These are phyloP conservation scores for Geotria australis DNA, from an alignment of 2,797 vertebrate species.

Conservation along the genomic window DNA sequence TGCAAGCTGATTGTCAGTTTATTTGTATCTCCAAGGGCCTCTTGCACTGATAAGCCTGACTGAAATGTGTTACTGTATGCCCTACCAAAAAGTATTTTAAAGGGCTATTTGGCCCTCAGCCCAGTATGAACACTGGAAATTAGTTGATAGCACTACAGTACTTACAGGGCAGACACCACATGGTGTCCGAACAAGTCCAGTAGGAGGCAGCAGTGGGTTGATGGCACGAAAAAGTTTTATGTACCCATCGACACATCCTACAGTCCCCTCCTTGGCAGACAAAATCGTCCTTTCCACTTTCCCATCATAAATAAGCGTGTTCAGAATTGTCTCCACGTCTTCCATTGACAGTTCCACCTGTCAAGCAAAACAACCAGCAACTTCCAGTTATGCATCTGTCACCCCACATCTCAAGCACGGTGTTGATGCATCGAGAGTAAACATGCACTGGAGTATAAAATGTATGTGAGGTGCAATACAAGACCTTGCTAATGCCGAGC, in stretches of 20 bases:
- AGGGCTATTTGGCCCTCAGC: too few relatives aligned
- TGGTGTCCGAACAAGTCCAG: conserved; percentile 53
- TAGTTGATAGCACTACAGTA: background rate
- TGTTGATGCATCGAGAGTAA: background rate
- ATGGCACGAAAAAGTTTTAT: conserved; percentile 71
- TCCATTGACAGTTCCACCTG: conserved; percentile 96
- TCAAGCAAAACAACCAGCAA: background rate
- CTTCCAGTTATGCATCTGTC: background rate
- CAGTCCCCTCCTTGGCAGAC: conserved; percentile 70
- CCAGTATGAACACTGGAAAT: too few relatives aligned
- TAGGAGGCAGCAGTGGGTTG: conserved; percentile 43
- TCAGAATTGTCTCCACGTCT: conserved; percentile 90
- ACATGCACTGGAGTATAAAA: background rate
- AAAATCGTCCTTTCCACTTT: conserved; percentile 93
- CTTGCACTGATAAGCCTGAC: too few relatives aligned
- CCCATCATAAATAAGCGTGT: conserved; percentile 80
- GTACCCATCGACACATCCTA: conserved; percentile 67
- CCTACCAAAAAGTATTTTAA: too few relatives aligned
- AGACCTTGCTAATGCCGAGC: conserved; percentile 82
- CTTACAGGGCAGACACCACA: conserved; percentile 80
- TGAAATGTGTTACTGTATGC: too few relatives aligned
- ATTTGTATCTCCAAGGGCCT: too few relatives aligned
- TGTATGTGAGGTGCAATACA: background rate
- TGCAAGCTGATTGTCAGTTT: too few relatives aligned
- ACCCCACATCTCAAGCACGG: too few relatives aligned